Base-by-base conservation (phyloP, 2,113 vertebrate species). In the Nesogale talazaci region DNA sequence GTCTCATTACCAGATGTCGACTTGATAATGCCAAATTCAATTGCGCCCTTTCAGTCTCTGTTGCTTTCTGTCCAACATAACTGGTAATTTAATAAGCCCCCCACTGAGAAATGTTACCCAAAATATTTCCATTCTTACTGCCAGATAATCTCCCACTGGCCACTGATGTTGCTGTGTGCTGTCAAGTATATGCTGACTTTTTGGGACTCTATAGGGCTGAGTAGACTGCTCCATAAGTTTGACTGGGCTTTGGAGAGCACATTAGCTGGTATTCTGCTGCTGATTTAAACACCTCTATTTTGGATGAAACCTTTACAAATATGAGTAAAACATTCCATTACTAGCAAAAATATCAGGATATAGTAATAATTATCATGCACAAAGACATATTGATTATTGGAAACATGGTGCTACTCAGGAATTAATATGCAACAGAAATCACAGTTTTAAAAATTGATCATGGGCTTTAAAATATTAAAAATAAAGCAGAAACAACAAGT, bases 401-500 rank as follows among this genome's bases (percentile, higher is more conserved):
- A 74, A 72, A n/a, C 69, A 31, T 40, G 2, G 10, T 69, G 1
- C 17, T 59, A 67, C 34, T 29, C 31, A 79, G 57, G 29, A 78
- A 14, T 57, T 75, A 76, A 63, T 11, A 11, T 25, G 19, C 65
- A 46, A 61, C 17, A 76, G 40, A 83, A 7, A 65, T n/a, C 14
- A 91, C 7, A 27, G 23, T 42, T 89, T 86, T 57, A 42, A 76
- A 95, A 94, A 90, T 56, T 20, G 6, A 80, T 90, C 6, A 52
- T 82, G 31, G 2, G 46, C 69, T 57, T 23, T 81, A 83, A 63
- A 83, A 57, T 57, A 86, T 20, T 11, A 57, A 78, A 67, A 72
- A 56, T 6, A 75, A 31, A 52, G 46, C 46, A 6, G 34, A 1
- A 88, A 22, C 6, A 61, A 27, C 14, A 63, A 63, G 23, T 25